Evolutionary conservation across 35 echinoderm and acorn worm genomes (phyloP), one percentile per base, ranked within the genome.

Genomic region (Eucidaris tribuloides): DNA sequence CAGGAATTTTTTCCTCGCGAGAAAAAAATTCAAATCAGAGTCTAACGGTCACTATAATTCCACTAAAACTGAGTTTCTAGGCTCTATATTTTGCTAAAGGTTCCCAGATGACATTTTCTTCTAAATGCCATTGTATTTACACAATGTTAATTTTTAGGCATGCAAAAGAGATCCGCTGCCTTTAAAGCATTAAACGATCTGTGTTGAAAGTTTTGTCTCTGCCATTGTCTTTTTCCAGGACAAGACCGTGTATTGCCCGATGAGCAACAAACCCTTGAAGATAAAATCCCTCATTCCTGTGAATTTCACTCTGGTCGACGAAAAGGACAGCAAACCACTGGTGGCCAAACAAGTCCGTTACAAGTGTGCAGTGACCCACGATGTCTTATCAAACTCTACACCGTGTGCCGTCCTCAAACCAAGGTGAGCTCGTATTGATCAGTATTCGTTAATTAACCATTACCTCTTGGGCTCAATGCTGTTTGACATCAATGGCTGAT

Each of bases 351-450:
- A 86, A 71, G 91, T 89, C 5, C 82, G 96, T 0, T 99, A 90
- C 54, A 99, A 90, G 71, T 99, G 96, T 87, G 96, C 96, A 32
- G 91, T 99, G 23, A 99, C 96, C 5, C 91, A 90, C 58, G 96
- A 99, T 37, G 82, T 89, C 6, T 63, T 99, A 0, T 93, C 96
- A 24, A 93, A 99, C 71, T 93, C 91, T 3, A 90, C 84, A 6
- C 87, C 86, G 2, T 89, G 86, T 83, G 96, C 91, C 44, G 86
- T 93, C 0, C 72, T 99, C 3, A 93, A 76, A 76, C 77, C 96
- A 87, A 99, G 96, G 96, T 99, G 91, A 17, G 39, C 50, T n/a
- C n/a, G n/a, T n/a, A n/a, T 13, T 17, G 39, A n/a, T n/a, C 50
- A 14, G 50, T 55, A 55, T 14, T 55, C 11, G n/a, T 55, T 14